Percentiles rank a stretch among this genome's conserved stretches.
Conservation (phyloP, 2,888 invertebrate genomes). For the Drosophila tanythrix region DNA sequence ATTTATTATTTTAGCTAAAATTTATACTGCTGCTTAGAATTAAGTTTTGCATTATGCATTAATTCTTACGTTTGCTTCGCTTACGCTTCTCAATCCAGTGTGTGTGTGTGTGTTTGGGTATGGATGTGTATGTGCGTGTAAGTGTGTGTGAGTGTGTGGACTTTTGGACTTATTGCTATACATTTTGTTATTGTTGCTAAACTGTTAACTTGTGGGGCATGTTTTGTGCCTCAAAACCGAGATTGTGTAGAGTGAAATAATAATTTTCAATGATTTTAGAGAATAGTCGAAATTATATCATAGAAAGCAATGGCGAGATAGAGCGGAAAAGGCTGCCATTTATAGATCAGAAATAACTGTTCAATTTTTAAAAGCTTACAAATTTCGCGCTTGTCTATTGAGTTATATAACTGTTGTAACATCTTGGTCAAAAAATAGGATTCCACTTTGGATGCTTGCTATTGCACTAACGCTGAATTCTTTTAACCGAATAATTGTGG, state of each 20-base stretch:
- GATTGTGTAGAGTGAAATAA: conserved; percentile 35
- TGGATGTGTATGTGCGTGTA: conserved; percentile 14
- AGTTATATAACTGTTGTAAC: conserved; percentile 46
- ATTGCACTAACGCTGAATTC: conserved; percentile 30
- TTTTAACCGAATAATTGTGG: conserved; percentile 17
- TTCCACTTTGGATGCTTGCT: conserved; percentile 32
- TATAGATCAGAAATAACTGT: conserved; percentile 58
- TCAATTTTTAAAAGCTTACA: conserved; percentile 72
- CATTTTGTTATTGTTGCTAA: conserved; percentile 46
- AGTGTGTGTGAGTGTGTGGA: conserved; percentile 14
- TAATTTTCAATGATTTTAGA: conserved; percentile 46
- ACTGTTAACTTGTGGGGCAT: conserved; percentile 36
- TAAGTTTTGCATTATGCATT: conserved; percentile 71
- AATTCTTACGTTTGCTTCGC: conserved; percentile 55
- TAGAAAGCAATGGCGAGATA: conserved; percentile 42
- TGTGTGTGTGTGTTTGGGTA: conserved; percentile 35
- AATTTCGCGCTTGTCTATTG: conserved; percentile 61
- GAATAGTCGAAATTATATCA: conserved; percentile 62
- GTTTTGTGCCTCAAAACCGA: conserved; percentile 28
- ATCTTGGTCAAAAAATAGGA: conserved; percentile 60
- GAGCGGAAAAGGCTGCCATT: conserved; percentile 30
- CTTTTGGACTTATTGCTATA: conserved; percentile 59
- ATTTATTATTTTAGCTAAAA: conserved; percentile 78
- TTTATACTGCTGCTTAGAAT: conserved; percentile 72
- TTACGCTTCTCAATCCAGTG: conserved; percentile 50